Base-by-base conservation (phyloP, 2,797 vertebrate genomes). In the Forpus xanthops region DNA sequence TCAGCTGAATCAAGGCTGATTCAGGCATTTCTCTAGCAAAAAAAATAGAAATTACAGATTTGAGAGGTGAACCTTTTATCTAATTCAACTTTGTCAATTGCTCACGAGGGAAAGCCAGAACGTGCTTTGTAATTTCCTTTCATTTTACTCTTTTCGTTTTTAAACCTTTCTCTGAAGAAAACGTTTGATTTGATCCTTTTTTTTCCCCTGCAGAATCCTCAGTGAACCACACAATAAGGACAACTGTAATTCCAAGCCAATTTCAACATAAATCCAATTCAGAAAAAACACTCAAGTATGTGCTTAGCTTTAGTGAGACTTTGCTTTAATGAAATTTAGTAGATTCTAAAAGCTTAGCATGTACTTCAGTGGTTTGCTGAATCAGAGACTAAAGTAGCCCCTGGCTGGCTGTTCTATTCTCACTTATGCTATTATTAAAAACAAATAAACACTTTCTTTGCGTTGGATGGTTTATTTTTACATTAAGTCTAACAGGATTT, bases 211-310 rank as follows among this genome's bases (percentile, higher is more conserved):
- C 50, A 94, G 66, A 94, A 94, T 78, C 50, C 18, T 78, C 58
- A 52, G 76, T 88, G 85, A 94, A 88, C 70, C 47, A 91, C 93
- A 93, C 55, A 90, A 75, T 84, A 85, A 90, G 62, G 87, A 93
- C 79, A 93, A 84, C 25, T 55, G 39, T 60, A 78, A 62, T 84
- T 92, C 68, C 70, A 76, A 95, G 94, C 91, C 93, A 94, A 84
- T 88, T 91, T 93, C 82, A 95, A 91, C 85, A 96, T 35, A 91
- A 96, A 80, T 47, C 27, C 28, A 89, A 44, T 31, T 94, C 76
- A 91, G 95, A 89, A 93, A 87, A 87, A 89, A 75, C 56, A 87
- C 17, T 53, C 39, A 80, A 77, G 15, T 85, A 89, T 50, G 58
- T 52, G n/a, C 53, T 75, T 44, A 89, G 62, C 75, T 78, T 92